Evolutionary conservation across 1,140 invertebrate species (phyloP).

Genomic region (Halictus rubicundus): DNA sequence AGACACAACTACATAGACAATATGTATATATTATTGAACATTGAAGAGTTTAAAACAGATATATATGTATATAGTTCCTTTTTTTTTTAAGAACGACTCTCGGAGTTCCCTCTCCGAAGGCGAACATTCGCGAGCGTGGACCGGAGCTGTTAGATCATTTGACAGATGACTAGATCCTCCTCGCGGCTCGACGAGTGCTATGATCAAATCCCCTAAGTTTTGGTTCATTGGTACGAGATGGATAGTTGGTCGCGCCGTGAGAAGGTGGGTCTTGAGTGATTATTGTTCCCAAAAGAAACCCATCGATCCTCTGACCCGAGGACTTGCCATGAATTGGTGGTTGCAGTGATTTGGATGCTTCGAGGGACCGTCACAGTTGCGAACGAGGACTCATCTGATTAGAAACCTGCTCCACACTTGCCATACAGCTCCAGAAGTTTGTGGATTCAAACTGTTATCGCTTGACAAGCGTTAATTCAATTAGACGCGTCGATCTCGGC

Average conservation of each 20-base stretch:
- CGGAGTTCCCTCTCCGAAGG: background rate
- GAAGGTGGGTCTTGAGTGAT: conserved; percentile 8
- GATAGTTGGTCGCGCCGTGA: conserved; percentile 43
- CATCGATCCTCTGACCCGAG: background rate
- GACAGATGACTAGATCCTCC: background rate
- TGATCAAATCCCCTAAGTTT: background rate
- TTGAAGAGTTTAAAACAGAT: conserved; percentile 9
- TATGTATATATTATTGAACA: conserved; percentile 6
- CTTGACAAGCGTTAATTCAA: too few species aligned
- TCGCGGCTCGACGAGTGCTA: conserved; percentile 25
- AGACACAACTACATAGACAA: too few species aligned
- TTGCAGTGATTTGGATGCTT: too few species aligned
- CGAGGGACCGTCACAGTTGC: too few species aligned
- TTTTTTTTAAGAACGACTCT: background rate
- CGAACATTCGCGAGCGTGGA: conserved; percentile 35
- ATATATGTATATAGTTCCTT: background rate
- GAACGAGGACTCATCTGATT: too few species aligned
- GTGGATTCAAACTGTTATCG: too few species aligned
- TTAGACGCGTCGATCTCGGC: too few species aligned
- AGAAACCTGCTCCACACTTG: too few species aligned
- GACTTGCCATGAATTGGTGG: background rate
- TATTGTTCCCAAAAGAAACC: conserved; percentile 47
- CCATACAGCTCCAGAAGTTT: too few species aligned
- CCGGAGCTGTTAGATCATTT: background rate
- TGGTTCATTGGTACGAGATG: conserved; percentile 22